Evolutionary conservation across 2,113 vertebrate genomes (phyloP).

Genomic region (Equus quagga): DNA sequence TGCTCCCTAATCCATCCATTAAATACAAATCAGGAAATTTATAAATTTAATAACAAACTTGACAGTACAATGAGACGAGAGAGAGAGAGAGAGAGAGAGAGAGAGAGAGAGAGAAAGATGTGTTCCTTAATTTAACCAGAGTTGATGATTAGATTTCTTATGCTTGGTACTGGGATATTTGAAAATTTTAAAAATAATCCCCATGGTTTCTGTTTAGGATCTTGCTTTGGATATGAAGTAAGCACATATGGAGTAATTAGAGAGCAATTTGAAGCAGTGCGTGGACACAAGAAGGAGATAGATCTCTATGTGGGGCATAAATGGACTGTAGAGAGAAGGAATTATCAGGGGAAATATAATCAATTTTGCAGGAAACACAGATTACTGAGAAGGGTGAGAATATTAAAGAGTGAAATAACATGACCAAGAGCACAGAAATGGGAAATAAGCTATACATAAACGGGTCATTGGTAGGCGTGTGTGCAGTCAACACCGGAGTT

Average conservation of each 20-base stretch:
- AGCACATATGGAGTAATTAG: not conserved
- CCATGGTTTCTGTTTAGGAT: not conserved
- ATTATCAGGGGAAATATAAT: not conserved
- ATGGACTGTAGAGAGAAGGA: not conserved
- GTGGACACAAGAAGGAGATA: not conserved
- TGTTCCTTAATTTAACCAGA: not conserved
- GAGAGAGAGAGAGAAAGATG: not conserved
- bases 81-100: no score
- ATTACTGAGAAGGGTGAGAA: not conserved
- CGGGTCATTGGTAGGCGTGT: not conserved
- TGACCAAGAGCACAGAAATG: not conserved
- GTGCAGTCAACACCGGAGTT: not conserved
- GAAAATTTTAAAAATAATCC: not conserved
- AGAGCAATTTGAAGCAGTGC: not conserved
- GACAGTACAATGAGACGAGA: not conserved
- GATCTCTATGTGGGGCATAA: not conserved
- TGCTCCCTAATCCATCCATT: not conserved
- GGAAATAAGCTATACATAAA: not conserved
- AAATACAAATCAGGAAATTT: constrained; percentile 28
- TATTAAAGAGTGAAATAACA: not conserved
- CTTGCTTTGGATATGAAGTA: not conserved
- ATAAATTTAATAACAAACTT: constrained; percentile 5
- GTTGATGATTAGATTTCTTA: not conserved
- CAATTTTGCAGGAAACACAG: not conserved
- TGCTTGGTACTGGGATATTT: constrained; percentile 3